These are phyloP conservation scores for Atta colombica DNA, from an alignment of 1,140 invertebrate species.

Conservation along the genomic window DNA sequence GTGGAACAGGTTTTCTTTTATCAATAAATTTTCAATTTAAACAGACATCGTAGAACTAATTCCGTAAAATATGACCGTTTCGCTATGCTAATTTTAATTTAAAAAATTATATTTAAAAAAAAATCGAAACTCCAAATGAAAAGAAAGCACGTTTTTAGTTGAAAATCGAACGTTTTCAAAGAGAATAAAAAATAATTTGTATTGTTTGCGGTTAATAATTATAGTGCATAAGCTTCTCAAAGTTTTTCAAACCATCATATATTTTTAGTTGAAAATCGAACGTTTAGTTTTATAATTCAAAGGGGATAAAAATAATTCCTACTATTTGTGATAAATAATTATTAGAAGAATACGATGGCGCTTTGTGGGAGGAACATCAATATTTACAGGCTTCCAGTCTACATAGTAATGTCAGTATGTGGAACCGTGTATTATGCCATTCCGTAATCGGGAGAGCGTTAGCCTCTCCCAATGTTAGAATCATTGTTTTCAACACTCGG, in stretches of 20 bases:
- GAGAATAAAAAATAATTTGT: not conserved
- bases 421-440: conserved; percentile 38
- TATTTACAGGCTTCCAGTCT: conserved; percentile 47
- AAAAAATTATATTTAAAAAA: not conserved
- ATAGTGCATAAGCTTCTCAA: not conserved
- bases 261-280: not conserved
- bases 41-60: not conserved
- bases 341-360: not conserved
- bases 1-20: not conserved
- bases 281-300: not conserved
- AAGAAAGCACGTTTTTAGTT: not conserved
- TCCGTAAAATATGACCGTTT: not conserved
- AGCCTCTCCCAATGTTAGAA: conserved; percentile 53
- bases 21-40: not conserved
- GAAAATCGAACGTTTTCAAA: not conserved
- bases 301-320: not conserved
- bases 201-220: conserved; percentile 5
- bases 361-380: conserved; percentile 19
- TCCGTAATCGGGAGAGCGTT: conserved; percentile 52
- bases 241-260: too few species aligned
- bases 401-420: conserved; percentile 38
- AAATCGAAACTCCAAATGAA: not conserved
- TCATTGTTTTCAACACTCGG: conserved; percentile 49
- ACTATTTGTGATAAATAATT: not conserved
- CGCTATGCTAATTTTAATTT: not conserved